Percentiles rank a stretch among this genome's conserved stretches.
These are phyloP conservation scores for Cataglyphis hispanica DNA, from an alignment of 1,140 invertebrate genomes.

Conservation along the genomic window DNA sequence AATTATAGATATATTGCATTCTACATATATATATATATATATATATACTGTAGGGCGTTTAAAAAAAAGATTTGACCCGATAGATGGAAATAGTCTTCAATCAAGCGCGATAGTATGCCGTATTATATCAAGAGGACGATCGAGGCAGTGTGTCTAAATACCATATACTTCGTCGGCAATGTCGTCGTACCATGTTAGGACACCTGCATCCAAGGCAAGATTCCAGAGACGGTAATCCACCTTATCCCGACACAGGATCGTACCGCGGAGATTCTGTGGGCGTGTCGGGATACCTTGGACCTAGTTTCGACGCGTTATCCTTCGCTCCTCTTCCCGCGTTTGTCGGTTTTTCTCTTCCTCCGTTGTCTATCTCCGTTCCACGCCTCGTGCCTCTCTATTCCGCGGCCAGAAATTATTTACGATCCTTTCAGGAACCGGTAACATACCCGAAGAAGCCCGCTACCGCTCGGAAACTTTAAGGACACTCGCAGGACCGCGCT, in stretches of 20 bases:
- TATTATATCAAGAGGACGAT: neutral
- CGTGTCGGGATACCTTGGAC: conserved; percentile 19
- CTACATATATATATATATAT: neutral
- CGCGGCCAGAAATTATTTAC: conserved; percentile 29
- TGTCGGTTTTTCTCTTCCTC: neutral
- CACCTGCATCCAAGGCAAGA: conserved; percentile 30
- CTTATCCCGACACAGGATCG: conserved; percentile 37
- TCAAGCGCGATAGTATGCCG: neutral
- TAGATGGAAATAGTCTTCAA: neutral
- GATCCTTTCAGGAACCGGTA: conserved; percentile 26
- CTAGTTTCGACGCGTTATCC: conserved; percentile 18
- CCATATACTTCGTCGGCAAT: neutral
- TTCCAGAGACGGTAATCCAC: conserved; percentile 41
- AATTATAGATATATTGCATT: too few species aligned
- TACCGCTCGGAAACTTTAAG: conserved; percentile 13
- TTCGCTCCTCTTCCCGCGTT: neutral
- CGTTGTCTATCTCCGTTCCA: neutral
- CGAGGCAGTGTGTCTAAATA: neutral
- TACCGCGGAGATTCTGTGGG: conserved; percentile 23
- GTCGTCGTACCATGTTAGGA: neutral
- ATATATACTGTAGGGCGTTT: neutral
- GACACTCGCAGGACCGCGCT: neutral
- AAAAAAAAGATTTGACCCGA: neutral
- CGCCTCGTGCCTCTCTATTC: neutral
- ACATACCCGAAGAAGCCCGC: conserved; percentile 14